A percentile compares a stretch with the other conserved stretches of the same genome.
These are phyloP conservation scores for Melospiza melodia DNA, from an alignment of 2,113 vertebrate species.

Conservation along the genomic window DNA sequence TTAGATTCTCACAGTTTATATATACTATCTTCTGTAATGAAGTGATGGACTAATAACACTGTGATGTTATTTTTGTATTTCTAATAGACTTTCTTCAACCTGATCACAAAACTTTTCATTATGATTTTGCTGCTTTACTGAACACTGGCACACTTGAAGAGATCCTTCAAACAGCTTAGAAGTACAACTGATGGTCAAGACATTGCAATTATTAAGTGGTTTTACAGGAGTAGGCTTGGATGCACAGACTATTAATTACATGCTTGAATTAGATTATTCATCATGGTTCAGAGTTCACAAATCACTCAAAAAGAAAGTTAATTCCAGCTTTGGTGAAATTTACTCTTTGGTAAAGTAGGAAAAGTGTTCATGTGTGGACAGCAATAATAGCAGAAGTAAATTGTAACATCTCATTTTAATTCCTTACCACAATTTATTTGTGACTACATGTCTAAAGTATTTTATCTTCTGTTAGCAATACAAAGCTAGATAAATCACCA, in stretches of 20 bases:
- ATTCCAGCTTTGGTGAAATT: background rate
- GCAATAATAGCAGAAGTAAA: background rate
- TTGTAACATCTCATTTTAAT: background rate
- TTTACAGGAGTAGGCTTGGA: background rate
- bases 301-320: background rate
- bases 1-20: background rate
- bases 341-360: background rate
- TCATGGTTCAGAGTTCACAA: background rate
- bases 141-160: background rate
- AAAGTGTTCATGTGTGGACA: background rate
- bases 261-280: background rate
- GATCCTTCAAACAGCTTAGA: background rate
- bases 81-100: background rate
- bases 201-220: background rate
- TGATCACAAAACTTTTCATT: background rate
- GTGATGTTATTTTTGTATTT: background rate
- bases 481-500: background rate
- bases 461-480: background rate
- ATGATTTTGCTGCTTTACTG: background rate
- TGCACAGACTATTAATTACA: background rate
- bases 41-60: background rate
- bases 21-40: background rate
- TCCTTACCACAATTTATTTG: background rate
- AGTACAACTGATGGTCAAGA: background rate
- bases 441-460: background rate